Conservation (phyloP, 2,888 invertebrate species). For the Spisula subtruncata region DNA sequence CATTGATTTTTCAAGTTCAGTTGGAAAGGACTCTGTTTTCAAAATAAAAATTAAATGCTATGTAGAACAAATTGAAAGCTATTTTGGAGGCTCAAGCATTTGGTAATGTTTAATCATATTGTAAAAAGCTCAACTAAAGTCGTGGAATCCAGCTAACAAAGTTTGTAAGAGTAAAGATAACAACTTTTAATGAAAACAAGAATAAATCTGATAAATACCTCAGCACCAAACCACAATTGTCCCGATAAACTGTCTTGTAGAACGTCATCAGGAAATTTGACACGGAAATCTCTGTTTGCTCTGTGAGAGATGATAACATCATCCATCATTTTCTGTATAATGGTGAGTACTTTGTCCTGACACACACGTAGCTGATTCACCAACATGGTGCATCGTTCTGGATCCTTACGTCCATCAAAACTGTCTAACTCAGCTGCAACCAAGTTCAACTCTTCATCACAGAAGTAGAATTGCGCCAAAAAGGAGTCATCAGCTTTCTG, state of each 20-base stretch:
- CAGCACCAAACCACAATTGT: constrained; percentile 99
- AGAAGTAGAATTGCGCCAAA: constrained; percentile 98
- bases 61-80: no score
- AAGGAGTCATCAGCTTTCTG: constrained; percentile 93
- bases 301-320: constrained; percentile 95
- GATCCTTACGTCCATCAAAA: constrained; percentile 99
- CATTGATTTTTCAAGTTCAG: no score
- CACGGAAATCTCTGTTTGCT: constrained; percentile 97
- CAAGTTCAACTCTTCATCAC: constrained; percentile 97
- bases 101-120: no score
- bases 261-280: constrained; percentile 99
- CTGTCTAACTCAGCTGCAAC: constrained; percentile 99
- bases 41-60: no score
- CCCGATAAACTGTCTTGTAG: constrained; percentile 99
- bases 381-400: constrained; percentile 95
- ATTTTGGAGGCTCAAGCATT: no score
- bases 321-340: constrained; percentile 98
- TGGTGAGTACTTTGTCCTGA: constrained; percentile 95
- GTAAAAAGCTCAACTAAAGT: no score
- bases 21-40: no score
- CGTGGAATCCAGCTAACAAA: no score
- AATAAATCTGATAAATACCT: constrained; percentile 89
- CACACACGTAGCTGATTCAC: constrained; percentile 95
- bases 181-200: no score
- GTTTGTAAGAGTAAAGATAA: no score